Evolutionary conservation across 2,888 invertebrate genomes (phyloP), one percentile per base, ranked within the genome.

Genomic region (Hemaris fuciformis): DNA sequence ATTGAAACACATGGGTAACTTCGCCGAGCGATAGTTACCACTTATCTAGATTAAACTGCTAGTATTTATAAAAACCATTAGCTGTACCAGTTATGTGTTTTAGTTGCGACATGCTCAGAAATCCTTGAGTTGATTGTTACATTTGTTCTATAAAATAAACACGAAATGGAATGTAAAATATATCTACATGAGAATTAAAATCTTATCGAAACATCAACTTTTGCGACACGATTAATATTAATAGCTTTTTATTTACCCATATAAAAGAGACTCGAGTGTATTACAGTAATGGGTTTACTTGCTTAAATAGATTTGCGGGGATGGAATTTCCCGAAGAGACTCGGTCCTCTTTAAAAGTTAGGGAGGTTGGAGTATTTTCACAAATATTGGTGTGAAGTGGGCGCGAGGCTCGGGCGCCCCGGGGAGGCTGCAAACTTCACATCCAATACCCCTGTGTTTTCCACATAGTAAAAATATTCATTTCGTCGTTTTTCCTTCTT

Each of bases 381-480:
- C 83, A 83, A 87, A 88, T 84, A 87, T 85, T 80, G 84, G 82
- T 80, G 79, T 69, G 79, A 81, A 81, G 79, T 75, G 79, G 73
- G 72, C 77, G 76, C 70, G 75, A 64, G 56, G 64, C 70, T 75
- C 76, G 69, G 67, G 67, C 63, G 70, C 71, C 71, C n/a, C 75
- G 74, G 68, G 80, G 81, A 79, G 76, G 71, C 70, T 66, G 66
- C 66, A 64, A 73, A 73, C 75, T 77, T 75, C 68, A 69, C 69
- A 75, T 79, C 74, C 77, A 80, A 80, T 82, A 83, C 79, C 73
- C 53, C 75, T 73, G 74, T 80, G 80, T 83, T 77, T 80, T 73
- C 75, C 79, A 76, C 78, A 80, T 82, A 84, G 83, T 86, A 86
- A 86, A 88, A 85, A 87, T 85, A 85, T 86, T 84, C 79, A 80